Base-by-base conservation (phyloP, 2,113 vertebrate genomes). In the Ursus arctos region DNA sequence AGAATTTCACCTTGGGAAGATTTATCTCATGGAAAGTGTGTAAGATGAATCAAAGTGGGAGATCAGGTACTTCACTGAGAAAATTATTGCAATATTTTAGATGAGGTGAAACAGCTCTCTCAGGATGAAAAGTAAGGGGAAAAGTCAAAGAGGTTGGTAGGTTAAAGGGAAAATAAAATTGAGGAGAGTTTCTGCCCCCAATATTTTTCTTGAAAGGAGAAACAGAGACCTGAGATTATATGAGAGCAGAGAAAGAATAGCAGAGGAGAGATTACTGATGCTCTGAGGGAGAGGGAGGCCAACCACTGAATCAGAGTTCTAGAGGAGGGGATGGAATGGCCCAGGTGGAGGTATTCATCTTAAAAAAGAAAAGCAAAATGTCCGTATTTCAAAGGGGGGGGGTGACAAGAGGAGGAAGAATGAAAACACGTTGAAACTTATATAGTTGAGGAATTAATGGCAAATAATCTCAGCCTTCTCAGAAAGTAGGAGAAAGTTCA, bases 401-500 rank as follows among this genome's bases (percentile, higher is more conserved):
- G 15, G 6, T 65, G 51, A 69, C 7, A n/a, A 93, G 22, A 92
- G 14, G 14, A 77, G 8, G 26, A 47, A 88, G 76, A 67, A 63
- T 49, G 14, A 87, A 87, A 72, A 87, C 59, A 79, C 3, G 9
- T 0, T 87, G n/a, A 57, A 76, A 93, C 71, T 72, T 59, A 74
- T 15, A 53, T 91, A 95, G 31, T 6, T 90, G 55, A 89, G 10
- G n/a, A 51, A 94, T 88, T 94, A 57, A 88, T 76, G 51, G 47
- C 61, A 81, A 91, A 92, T 84, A 65, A 72, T n/a, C 47, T 90
- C 31, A 87, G 6, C 40, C 74, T 92, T 96, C 93, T 92, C 93
- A 91, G 43, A 89, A 61, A 91, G 33, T 11, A 59, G 53, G 33
- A 40, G 11, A 19, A 72, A 71, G 53, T 53, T 86, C 79, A 67